A percentile compares a stretch with the other conserved stretches of the same genome.
Conservation (phyloP, 2,888 invertebrate genomes). For the Calephelis perditalis region DNA sequence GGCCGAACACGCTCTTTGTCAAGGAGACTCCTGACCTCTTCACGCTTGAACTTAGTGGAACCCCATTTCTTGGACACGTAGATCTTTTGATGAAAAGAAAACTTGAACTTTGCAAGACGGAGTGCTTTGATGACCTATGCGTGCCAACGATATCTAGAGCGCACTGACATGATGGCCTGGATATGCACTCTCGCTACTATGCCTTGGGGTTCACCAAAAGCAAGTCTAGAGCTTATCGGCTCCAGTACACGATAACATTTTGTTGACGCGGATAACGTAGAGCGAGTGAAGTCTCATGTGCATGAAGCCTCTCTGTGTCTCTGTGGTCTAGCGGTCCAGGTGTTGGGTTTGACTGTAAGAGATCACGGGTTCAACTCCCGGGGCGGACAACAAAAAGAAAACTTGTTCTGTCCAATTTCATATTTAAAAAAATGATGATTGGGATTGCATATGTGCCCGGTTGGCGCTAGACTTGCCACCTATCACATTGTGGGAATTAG, state of each 20-base stretch:
- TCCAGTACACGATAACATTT: conserved; percentile 99
- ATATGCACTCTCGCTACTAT: conserved; percentile 99
- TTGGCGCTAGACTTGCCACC: too few relatives aligned
- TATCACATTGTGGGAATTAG: too few relatives aligned
- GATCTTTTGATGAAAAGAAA: conserved; percentile 99
- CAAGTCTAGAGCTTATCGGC: conserved; percentile 99
- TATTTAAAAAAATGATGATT: too few relatives aligned
- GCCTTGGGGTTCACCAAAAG: conserved; percentile 99
- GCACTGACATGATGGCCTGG: conserved; percentile 98
- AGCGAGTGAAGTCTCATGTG: conserved; percentile 99
- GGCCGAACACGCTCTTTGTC: conserved; percentile 89
- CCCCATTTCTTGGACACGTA: conserved; percentile 99
- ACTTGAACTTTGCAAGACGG: conserved; percentile 99
- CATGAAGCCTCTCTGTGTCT: too few relatives aligned
- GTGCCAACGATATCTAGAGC: conserved; percentile 97
- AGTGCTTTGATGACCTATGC: conserved; percentile 98
- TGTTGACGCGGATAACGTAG: conserved; percentile 99
- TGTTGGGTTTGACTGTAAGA: conserved; percentile 99
- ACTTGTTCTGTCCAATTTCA: too few relatives aligned
- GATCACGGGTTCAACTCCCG: too few relatives aligned
- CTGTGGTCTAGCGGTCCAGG: too few relatives aligned
- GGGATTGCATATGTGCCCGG: too few relatives aligned
- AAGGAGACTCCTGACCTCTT: conserved; percentile 91
- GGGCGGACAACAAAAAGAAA: too few relatives aligned
- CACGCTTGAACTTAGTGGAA: conserved; percentile 97